Percentiles rank a stretch among this genome's conserved stretches.
Conservation (phyloP, 2,888 invertebrate genomes). For the Halictus ligatus region DNA sequence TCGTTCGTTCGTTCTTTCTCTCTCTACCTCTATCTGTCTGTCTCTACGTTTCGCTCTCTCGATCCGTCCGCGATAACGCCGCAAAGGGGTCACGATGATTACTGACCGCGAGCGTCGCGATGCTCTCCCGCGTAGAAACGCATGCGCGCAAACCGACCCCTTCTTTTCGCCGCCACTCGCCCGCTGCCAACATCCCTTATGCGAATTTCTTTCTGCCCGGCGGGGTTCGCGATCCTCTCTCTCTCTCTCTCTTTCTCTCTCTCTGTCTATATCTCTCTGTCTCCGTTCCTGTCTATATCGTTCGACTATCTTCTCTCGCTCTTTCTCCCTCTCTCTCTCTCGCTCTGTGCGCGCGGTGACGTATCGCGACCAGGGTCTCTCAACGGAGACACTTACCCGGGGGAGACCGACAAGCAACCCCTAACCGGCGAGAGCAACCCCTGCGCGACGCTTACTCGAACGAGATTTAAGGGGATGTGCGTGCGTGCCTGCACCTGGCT, state of each 20-base stretch:
- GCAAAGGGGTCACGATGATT: conserved; percentile 75
- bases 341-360: conserved; percentile 50
- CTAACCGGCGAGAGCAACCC: background rate
- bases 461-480: conserved; percentile 8
- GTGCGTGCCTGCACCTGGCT: background rate
- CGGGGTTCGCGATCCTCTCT: conserved; percentile 50
- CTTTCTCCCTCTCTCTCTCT: conserved; percentile 6
- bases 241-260: no score
- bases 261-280: no score
- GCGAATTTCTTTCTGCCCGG: conserved; percentile 63
- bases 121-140: conserved; percentile 67
- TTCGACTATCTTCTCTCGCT: no score
- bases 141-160: conserved; percentile 70
- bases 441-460: conserved; percentile 57
- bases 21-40: background rate
- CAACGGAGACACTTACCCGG: conserved; percentile 14
- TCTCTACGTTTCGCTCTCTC: conserved; percentile 20
- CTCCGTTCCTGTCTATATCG: no score
- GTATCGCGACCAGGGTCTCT: conserved; percentile 50
- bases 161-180: conserved; percentile 67
- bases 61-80: conserved; percentile 63
- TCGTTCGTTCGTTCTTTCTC: background rate
- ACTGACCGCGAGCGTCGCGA: conserved; percentile 74
- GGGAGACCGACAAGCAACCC: background rate
- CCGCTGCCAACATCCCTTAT: conserved; percentile 68